These are phyloP conservation scores for Drosophila jambulina DNA, from an alignment of 1,140 invertebrate species.

Conservation along the genomic window DNA sequence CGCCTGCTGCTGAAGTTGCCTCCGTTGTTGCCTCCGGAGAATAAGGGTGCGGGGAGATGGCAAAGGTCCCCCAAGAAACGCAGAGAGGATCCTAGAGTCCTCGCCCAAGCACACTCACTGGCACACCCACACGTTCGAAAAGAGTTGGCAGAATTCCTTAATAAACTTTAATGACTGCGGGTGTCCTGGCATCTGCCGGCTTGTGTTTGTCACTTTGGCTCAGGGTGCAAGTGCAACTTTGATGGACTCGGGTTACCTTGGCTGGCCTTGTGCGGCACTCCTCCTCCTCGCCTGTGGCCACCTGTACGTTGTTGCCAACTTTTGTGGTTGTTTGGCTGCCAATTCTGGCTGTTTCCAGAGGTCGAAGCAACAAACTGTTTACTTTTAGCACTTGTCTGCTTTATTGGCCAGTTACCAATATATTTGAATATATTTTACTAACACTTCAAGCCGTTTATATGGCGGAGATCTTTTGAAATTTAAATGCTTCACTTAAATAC, in stretches of 20 bases:
- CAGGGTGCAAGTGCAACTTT: constrained; percentile 62
- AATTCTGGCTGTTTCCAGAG: constrained; percentile 13
- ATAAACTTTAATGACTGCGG: constrained; percentile 83
- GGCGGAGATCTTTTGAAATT: neutral
- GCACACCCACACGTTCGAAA: constrained; percentile 6
- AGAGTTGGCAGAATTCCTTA: constrained; percentile 74
- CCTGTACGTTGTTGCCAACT: constrained; percentile 27
- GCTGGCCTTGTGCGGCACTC: constrained; percentile 3
- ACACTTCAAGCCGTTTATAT: neutral
- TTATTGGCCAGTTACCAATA: constrained; percentile 1
- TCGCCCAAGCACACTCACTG: neutral
- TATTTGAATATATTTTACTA: constrained; percentile 2
- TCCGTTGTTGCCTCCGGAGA: constrained; percentile 9
- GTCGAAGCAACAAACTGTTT: constrained; percentile 29
- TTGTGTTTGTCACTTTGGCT: constrained; percentile 42
- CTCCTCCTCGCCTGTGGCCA: neutral
- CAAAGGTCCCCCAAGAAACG: constrained; percentile 31
- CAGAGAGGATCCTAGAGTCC: neutral
- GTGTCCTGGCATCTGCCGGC: constrained; percentile 51
- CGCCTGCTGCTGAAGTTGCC: constrained; percentile 49
- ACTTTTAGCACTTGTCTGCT: constrained; percentile 5
- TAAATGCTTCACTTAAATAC: neutral
- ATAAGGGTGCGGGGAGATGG: neutral
- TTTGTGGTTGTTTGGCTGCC: constrained; percentile 9
- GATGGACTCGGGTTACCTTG: constrained; percentile 63